Percentiles rank a stretch among this genome's conserved stretches.
Evolutionary conservation across 1,140 invertebrate genomes (phyloP).

Genomic region (Lepidurus packardi): DNA sequence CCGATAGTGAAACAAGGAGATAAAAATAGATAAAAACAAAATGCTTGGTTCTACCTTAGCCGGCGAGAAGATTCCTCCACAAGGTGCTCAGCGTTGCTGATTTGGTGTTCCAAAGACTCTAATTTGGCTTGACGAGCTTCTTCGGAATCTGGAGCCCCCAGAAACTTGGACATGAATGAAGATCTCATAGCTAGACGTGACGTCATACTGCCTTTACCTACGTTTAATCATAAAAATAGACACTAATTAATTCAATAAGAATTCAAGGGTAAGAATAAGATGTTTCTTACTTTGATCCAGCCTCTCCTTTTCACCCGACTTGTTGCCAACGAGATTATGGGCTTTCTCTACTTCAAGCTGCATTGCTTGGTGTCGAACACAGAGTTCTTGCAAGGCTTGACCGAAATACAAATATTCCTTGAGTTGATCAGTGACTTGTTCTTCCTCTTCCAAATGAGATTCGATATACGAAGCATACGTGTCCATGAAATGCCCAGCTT

Average conservation of each 20-base stretch:
- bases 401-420: slow-evolving; percentile 78
- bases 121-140: slow-evolving; percentile 28
- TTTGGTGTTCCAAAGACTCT: neutral
- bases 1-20: slow-evolving; percentile 5
- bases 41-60: slow-evolving; percentile 6
- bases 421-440: slow-evolving; percentile 72
- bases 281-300: slow-evolving; percentile 47
- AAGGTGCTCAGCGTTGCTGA: slow-evolving; percentile 28
- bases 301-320: slow-evolving; percentile 54
- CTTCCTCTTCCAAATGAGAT: slow-evolving; percentile 70
- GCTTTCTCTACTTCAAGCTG: slow-evolving; percentile 66
- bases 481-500: slow-evolving; percentile 64
- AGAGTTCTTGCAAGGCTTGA: slow-evolving; percentile 64
- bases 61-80: slow-evolving; percentile 4
- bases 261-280: neutral
- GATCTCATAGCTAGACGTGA: slow-evolving; percentile 12
- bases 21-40: too few species aligned
- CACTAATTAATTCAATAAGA: slow-evolving; percentile 29
- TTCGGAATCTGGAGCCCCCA: slow-evolving; percentile 28
- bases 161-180: slow-evolving; percentile 26
- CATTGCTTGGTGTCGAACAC: slow-evolving; percentile 64
- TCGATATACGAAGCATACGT: slow-evolving; percentile 71
- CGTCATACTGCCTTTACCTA: slow-evolving; percentile 45
- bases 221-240: slow-evolving; percentile 35
- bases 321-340: slow-evolving; percentile 54